Evolutionary conservation across 2,888 invertebrate species (phyloP), one percentile per base, ranked within the genome.

Genomic region (Sclerodermus sp.): DNA sequence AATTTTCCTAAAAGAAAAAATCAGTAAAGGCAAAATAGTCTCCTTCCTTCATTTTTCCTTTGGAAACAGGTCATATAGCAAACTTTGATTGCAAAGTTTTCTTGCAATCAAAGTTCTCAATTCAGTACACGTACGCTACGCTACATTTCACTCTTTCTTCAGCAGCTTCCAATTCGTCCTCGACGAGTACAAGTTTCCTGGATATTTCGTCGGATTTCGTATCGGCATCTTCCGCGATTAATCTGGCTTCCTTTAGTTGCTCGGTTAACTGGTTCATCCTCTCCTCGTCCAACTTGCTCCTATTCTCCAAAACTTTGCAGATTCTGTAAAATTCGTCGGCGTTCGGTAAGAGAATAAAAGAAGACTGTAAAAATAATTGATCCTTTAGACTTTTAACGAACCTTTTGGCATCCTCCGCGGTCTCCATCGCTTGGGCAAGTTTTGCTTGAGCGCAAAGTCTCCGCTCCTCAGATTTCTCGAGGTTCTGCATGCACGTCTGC

Each of bases 181-280:
- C 86, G 70, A 86, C 83, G 77, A 86, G 84, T 55, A 85, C 85
- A 74, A 86, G 79, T 76, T 87, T 85, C 66, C 85, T 82, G 60
- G 86, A 85, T 70, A 85, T 84, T 82, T 87, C 87, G 74, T 87
- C 87, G 63, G 86, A 88, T 78, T 87, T 87, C 56, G 82, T 78
- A 70, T 87, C 87, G 42, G 86, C 84, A 70, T 88, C 87, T 73
- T 87, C 87, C 42, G 87, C 87, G 65, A 86, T 84, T 65, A 84
- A 79, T 72, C 85, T 84, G 58, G 87, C 85, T 67, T 86, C 85
- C 71, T 85, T 85, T 57, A 88, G 80, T 68, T 87, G 85, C 45
- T 81, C 80, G 71, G 86, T 87, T 66, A 88, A 76, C 52, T 82
- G 79, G 66, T 83, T 82, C 76, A 87, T 84, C 58, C 86, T 80